A percentile compares a stretch with the other conserved stretches of the same genome.
Conservation (phyloP, 2,797 vertebrate species). For the Oophaga sylvatica region DNA sequence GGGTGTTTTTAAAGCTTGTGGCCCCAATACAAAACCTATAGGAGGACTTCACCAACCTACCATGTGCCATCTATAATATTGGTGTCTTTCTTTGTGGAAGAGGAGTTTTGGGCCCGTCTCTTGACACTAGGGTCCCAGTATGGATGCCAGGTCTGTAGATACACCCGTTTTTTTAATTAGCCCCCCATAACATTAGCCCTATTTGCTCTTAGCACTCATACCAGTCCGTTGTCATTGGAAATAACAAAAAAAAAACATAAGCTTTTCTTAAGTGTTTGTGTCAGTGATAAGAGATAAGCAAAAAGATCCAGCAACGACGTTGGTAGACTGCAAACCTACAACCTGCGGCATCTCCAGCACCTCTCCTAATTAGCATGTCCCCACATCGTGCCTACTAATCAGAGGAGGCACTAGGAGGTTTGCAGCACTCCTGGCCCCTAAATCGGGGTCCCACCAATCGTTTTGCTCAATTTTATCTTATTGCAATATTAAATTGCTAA, state of each 20-base stretch:
- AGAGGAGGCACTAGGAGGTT: too few species aligned
- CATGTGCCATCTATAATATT: background rate
- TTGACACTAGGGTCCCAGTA: background rate
- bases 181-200: background rate
- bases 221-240: background rate
- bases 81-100: background rate
- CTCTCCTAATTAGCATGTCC: too few species aligned
- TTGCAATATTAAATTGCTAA: background rate
- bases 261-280: background rate
- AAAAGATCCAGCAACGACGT: too few species aligned
- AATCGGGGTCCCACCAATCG: too few species aligned
- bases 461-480: background rate
- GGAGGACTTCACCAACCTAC: background rate
- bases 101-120: background rate
- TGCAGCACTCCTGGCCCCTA: too few species aligned
- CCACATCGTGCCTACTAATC: too few species aligned
- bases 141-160: background rate
- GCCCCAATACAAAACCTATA: background rate
- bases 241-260: background rate
- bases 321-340: too few species aligned
- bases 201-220: background rate
- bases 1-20: background rate
- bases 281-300: background rate
- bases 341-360: too few species aligned
- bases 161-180: background rate